phyloP scores from a whole-genome alignment of 2,113 vertebrate species.

The Cercocebus atys region DNA sequence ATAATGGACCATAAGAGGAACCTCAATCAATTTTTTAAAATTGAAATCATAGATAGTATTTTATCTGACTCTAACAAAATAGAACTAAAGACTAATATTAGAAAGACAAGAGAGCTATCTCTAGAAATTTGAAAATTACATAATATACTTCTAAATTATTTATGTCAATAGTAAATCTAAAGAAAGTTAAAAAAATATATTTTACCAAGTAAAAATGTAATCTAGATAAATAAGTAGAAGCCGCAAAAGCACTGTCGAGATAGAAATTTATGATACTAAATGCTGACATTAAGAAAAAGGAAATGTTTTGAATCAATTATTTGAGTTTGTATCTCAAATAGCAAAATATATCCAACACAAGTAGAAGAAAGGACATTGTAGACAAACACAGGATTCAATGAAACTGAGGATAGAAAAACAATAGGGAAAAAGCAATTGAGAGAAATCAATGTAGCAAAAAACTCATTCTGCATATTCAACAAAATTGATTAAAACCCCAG shows the following conservation, averaged over 20 bases:
- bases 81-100: background rate
- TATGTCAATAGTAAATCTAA: background rate
- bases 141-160: background rate
- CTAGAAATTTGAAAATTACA: background rate
- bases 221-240: background rate
- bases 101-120: background rate
- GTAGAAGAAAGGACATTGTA: background rate
- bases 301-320: background rate
- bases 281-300: background rate
- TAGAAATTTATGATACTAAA: background rate
- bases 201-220: background rate
- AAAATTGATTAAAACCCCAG: background rate
- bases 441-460: background rate
- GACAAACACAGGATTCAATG: background rate
- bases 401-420: background rate
- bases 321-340: background rate
- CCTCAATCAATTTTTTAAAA: background rate
- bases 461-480: background rate
- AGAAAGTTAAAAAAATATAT: background rate
- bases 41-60: background rate
- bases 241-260: background rate
- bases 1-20: background rate
- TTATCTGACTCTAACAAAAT: background rate
- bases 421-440: background rate
- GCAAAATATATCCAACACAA: background rate